A percentile compares a stretch with the other conserved stretches of the same genome.
These are phyloP conservation scores for Listronotus oregonensis DNA, from an alignment of 1,140 invertebrate genomes.

Conservation along the genomic window DNA sequence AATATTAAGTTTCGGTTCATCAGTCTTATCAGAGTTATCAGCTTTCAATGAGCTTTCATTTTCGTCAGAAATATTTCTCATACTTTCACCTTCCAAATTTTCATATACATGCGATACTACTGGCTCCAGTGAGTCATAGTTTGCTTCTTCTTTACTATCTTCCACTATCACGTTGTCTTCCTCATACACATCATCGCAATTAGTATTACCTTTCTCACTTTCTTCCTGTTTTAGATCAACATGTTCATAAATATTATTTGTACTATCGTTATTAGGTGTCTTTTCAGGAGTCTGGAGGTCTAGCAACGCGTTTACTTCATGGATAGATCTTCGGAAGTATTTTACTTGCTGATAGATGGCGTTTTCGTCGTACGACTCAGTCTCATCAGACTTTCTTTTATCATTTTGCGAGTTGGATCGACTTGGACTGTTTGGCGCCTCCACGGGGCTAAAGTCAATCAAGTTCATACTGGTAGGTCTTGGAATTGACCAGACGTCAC, in stretches of 20 bases:
- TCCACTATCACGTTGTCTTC: background rate
- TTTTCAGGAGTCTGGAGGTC: slow-evolving; percentile 41
- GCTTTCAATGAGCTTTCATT: slow-evolving; percentile 4
- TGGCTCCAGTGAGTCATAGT: slow-evolving; percentile 49
- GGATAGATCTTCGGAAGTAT: slow-evolving; percentile 71
- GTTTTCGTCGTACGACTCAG: slow-evolving; percentile 50
- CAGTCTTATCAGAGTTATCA: slow-evolving; percentile 23
- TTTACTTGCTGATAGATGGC: slow-evolving; percentile 77
- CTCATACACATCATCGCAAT: too few species aligned
- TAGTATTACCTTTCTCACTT: background rate
- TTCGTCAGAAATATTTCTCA: slow-evolving; percentile 28
- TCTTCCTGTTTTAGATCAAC: background rate
- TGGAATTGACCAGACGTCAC: slow-evolving; percentile 6
- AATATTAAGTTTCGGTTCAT: slow-evolving; percentile 4
- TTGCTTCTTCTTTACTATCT: slow-evolving; percentile 21
- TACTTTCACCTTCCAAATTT: slow-evolving; percentile 43
- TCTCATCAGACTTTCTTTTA: slow-evolving; percentile 54
- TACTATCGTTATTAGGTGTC: background rate
- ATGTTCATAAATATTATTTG: slow-evolving; percentile 17
- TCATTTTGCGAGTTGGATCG: slow-evolving; percentile 40
- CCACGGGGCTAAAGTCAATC: slow-evolving; percentile 48
- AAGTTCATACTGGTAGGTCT: slow-evolving; percentile 40
- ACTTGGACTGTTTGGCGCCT: slow-evolving; percentile 27
- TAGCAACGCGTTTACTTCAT: slow-evolving; percentile 74
- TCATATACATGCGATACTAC: slow-evolving; percentile 46